Evolutionary conservation across 2,888 invertebrate genomes (phyloP), one percentile per base, ranked within the genome.

Genomic region (Drosophila affinis): DNA sequence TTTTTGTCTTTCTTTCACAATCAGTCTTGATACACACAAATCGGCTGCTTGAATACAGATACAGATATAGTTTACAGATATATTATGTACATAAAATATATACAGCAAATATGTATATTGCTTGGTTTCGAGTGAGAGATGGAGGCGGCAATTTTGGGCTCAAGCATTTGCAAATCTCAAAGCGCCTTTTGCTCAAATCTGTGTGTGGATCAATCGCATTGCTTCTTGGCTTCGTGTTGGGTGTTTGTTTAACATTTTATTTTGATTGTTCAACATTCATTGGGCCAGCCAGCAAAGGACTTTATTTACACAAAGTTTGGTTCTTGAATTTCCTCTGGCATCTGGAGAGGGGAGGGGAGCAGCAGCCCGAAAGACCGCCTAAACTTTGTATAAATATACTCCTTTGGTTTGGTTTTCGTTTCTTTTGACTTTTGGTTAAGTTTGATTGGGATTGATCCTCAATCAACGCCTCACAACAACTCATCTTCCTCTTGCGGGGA

Each of bases 351-450:
- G 64, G 60, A 70, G 81, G 65, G 70, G 54, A 62, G 17, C 44
- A 24, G 56, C 47, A 49, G 39, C 27, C 34, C 39, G 56, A 57
- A 18, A 48, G 53, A 55, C 65, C 76, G 77, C 81, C 76, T 72
- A 81, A 90, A 90, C 90, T 90, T 90, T 90, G 90, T 90, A 90
- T 90, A 90, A 90, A 90, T 90, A 90, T 90, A 91, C 87, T 90
- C 90, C 90, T 90, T 90, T 90, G 90, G 55, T 48, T 60, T 44
- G 47, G 49, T 46, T 75, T 63, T 51, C 45, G 53, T 45, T 70
- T 70, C 54, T 49, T 27, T 61, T 73, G 65, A 56, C 17, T n/a
- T 65, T 76, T 64, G 51, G 59, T 73, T 62, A 71, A 71, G 54
- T 68, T 78, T 64, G 55, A 65, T 77, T 18, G 44, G n/a, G 55